Conservation (phyloP, 2,888 invertebrate species). For the Caprella mutica region DNA sequence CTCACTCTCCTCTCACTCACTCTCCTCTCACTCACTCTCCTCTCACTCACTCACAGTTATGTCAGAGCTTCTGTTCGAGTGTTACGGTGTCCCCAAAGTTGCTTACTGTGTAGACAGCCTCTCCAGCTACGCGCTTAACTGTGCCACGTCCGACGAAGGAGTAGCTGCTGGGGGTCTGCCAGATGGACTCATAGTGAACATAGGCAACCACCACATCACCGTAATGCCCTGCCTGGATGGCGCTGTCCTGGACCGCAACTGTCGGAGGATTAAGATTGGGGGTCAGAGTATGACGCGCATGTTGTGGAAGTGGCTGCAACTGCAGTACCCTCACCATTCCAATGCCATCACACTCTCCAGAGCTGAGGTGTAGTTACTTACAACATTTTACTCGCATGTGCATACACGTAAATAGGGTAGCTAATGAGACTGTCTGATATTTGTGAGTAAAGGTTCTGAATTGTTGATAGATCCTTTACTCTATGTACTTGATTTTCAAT, state of each 20-base stretch:
- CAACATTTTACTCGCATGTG: no score
- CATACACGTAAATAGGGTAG: no score
- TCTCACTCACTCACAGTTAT: slow-evolving; percentile 41
- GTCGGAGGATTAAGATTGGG: slow-evolving; percentile 72
- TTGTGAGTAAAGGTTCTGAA: no score
- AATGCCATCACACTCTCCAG: slow-evolving; percentile 74
- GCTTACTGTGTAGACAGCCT: slow-evolving; percentile 78
- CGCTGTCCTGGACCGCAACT: slow-evolving; percentile 54
- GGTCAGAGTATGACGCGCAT: slow-evolving; percentile 75
- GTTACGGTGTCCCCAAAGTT: slow-evolving; percentile 72
- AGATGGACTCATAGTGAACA: slow-evolving; percentile 62
- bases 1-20: no score
- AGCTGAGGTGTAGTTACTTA: slow-evolving; percentile 61
- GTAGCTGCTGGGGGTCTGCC: background rate
- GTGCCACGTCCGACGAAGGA: background rate
- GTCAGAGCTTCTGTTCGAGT: slow-evolving; percentile 88
- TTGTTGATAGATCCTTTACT: no score
- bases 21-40: no score
- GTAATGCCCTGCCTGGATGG: slow-evolving; percentile 69
- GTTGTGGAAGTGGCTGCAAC: slow-evolving; percentile 70
- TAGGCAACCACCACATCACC: slow-evolving; percentile 80
- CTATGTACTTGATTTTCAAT: no score
- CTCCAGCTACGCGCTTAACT: slow-evolving; percentile 48
- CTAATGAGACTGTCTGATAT: no score
- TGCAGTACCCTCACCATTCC: slow-evolving; percentile 85